These are phyloP conservation scores for Eilema caniola DNA, from an alignment of 2,888 invertebrate genomes.

Conservation along the genomic window DNA sequence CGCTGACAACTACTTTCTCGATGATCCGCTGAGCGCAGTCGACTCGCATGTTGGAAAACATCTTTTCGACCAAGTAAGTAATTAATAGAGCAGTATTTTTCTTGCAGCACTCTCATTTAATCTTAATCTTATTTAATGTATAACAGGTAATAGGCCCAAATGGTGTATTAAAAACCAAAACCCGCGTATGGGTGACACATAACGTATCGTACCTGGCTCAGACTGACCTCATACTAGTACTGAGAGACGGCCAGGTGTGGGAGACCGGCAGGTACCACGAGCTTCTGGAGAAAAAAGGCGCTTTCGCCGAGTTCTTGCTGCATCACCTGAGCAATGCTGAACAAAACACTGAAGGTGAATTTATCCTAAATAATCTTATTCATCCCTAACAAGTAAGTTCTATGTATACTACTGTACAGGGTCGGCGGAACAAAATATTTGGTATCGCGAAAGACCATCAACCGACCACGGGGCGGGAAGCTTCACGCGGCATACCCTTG, in stretches of 20 bases:
- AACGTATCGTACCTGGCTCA: conserved; percentile 96
- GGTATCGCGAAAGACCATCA: too few relatives aligned
- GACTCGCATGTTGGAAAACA: conserved; percentile 99
- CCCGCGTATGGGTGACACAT: conserved; percentile 97
- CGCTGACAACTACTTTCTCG: conserved; percentile 95
- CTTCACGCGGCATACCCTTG: too few relatives aligned
- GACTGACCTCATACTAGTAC: conserved; percentile 95
- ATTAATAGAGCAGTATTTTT: neutral
- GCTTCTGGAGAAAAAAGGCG: conserved; percentile 93
- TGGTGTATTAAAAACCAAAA: conserved; percentile 91
- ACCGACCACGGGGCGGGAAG: too few relatives aligned
- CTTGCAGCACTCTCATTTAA: neutral
- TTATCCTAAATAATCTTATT: neutral
- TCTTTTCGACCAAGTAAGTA: conserved; percentile 94
- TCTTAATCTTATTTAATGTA: conserved; percentile 58
- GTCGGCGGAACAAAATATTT: too few relatives aligned
- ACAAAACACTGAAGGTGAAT: conserved; percentile 69
- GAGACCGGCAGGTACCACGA: conserved; percentile 97
- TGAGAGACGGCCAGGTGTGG: conserved; percentile 95
- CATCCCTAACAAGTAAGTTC: too few relatives aligned
- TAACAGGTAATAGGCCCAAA: conserved; percentile 87
- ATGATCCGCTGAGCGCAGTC: conserved; percentile 98
- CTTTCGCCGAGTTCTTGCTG: conserved; percentile 93
- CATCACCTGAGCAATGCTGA: conserved; percentile 92
- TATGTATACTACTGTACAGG: too few relatives aligned